Base-by-base conservation (phyloP, 1,140 invertebrate species). In the Battus philenor region DNA sequence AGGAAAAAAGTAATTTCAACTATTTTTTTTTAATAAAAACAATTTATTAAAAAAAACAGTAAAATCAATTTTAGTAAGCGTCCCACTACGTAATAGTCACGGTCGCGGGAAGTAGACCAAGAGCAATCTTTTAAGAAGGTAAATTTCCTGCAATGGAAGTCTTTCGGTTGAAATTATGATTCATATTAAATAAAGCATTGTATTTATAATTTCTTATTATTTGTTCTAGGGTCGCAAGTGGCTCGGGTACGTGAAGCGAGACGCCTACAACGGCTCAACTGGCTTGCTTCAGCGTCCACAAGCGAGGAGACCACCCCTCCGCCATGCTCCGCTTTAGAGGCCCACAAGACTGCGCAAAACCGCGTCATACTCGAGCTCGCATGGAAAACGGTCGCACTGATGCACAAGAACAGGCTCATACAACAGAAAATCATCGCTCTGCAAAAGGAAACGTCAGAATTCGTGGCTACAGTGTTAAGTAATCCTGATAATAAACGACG, bases 341-440 rank as follows among this genome's bases (percentile, higher is more conserved):
- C 60, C 1, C 58, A 80, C 15, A 73, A 73, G 20, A 38, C 41
- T 13, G 64, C 59, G n/a, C 76, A 84, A 47, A 80, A 70, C 39
- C 50, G 74, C n/a, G 63, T 80, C 11, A 80, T 84, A 13, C 50
- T 80, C 7, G 70, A 82, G 32, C 54, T 84, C 0, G 76, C 80
- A 3, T 80, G 70, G 68, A 80, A 79, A 48, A 84, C 80, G 2
- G 64, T 84, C 20, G 65, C 63, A 0, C 65, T 84, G 1, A 77
- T 84, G 76, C 80, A 82, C 16, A 84, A 74, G 47, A 84, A 84
- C 48, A 71, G 57, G 29, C 45, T 84, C 1, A 84, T 84, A 16
- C 80, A 84, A 58, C 70, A 84, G 36, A 84, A 79, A 44, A 84
- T 84, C n/a, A 67, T 82, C 3, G 78, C 59, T 15, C 47, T 84